Evolutionary conservation across 2,888 invertebrate genomes (phyloP).

Genomic region (Machimus rusticus): DNA sequence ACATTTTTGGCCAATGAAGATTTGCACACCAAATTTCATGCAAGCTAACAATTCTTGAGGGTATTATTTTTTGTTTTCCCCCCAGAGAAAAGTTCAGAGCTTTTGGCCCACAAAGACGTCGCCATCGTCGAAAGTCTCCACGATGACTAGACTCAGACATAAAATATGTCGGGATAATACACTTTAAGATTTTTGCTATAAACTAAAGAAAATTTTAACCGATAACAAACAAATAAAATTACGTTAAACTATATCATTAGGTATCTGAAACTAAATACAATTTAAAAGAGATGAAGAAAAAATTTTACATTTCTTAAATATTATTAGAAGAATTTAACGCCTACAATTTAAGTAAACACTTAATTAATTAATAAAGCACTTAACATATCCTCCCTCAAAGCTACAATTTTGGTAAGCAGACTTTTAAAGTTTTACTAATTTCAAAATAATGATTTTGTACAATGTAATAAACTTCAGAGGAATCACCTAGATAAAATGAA

Average conservation of each 20-base stretch:
- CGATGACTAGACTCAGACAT: background rate
- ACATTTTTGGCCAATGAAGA: background rate
- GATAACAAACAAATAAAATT: background rate
- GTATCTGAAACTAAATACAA: background rate
- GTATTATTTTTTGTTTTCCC: background rate
- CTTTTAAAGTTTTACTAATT: background rate
- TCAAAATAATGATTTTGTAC: background rate
- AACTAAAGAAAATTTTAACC: no score
- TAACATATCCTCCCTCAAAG: no score
- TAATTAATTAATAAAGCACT: no score
- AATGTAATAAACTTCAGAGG: background rate
- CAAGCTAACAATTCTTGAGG: background rate
- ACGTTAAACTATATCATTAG: background rate
- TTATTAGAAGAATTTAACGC: background rate
- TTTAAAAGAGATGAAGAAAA: background rate
- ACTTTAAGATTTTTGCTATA: background rate
- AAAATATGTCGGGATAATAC: background rate
- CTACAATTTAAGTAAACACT: no score
- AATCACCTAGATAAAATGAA: background rate
- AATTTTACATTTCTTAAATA: background rate
- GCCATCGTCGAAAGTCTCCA: background rate
- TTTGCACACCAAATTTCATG: background rate
- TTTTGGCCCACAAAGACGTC: background rate
- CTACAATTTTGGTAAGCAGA: background rate
- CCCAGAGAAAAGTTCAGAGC: background rate